phyloP scores from a whole-genome alignment of 1,140 invertebrate species.

The Magallana ariakensis region DNA sequence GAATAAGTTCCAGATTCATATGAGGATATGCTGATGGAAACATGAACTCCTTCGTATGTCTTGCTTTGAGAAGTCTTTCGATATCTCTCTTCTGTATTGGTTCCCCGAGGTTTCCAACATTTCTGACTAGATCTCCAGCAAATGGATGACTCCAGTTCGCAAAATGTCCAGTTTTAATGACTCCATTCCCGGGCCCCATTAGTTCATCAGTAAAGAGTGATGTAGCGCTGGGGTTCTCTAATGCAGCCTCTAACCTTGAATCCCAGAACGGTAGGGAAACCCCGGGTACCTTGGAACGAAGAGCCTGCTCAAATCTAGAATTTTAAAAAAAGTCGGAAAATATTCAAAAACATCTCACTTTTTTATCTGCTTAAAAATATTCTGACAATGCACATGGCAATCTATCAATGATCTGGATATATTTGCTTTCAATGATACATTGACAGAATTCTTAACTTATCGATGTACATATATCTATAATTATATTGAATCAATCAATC shows the following conservation, averaged over 20 bases:
- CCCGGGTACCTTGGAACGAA: slow-evolving; percentile 63
- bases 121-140: slow-evolving; percentile 59
- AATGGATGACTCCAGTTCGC: slow-evolving; percentile 61
- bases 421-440: too few relatives aligned
- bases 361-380: too few relatives aligned
- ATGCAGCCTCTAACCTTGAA: slow-evolving; percentile 70
- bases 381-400: too few relatives aligned
- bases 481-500: too few relatives aligned
- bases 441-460: too few relatives aligned
- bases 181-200: slow-evolving; percentile 74
- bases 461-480: too few relatives aligned
- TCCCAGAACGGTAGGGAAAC: slow-evolving; percentile 80
- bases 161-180: slow-evolving; percentile 76
- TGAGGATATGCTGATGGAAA: slow-evolving; percentile 48
- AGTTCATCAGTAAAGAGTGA: slow-evolving; percentile 75
- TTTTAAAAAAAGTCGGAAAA: not conserved
- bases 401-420: too few relatives aligned
- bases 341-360: too few relatives aligned
- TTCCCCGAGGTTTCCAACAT: slow-evolving; percentile 43
- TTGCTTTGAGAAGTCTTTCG: not conserved
- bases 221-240: slow-evolving; percentile 74
- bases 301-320: slow-evolving; percentile 69
- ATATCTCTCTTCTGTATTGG: not conserved
- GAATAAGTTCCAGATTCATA: slow-evolving; percentile 57
- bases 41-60: slow-evolving; percentile 3